Evolutionary conservation across 2,888 invertebrate genomes (phyloP), one percentile per base, ranked within the genome.

Genomic region (Lepidonotus clava): DNA sequence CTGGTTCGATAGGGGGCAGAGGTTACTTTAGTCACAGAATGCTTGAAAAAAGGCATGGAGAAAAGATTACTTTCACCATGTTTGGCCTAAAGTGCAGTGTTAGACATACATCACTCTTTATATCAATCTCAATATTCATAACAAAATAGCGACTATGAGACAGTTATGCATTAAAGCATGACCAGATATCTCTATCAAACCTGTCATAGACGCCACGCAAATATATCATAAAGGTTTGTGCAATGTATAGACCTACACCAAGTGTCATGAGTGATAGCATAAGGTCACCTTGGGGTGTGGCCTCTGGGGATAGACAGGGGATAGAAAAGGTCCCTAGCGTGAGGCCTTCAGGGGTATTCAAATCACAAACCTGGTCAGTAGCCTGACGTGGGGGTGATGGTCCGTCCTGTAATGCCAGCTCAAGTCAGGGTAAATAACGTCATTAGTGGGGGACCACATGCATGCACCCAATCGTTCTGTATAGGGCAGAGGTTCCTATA

Each of bases 371-470:
- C 11, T 32, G 24, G 28, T 61, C 61, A 28, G 28, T 61, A 14
- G 28, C n/a, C 28, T 18, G 61, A 61, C 28, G 28, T 24, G 24
- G 11, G 1, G 61, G 5, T 28, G 24, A 32, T 2, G 18, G 61
- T 28, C 61, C 61, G 4, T 24, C 61, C 61, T 61, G 61, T 61
- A 61, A 61, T 61, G 61, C 28, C 2, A 61, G 28, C 61, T 61
- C 61, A 61, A 61, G 61, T 32, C 1, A 61, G 28, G 61, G 61
- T 61, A 61, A 61, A 61, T 32, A 61, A 61, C 61, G 61, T 61
- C 61, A 61, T 61, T 61, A 61, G n/a, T 61, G 24, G n/a, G 11
- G 61, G 28, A 61, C 61, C 4, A 61, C 24, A 11, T 32, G 28
- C 61, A n/a, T 53, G n/a, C n/a, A n/a, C 21, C 53, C 53, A 8